Percentiles rank a stretch among this genome's conserved stretches.
These are phyloP conservation scores for Dryadula phaetusa DNA, from an alignment of 2,888 invertebrate species.

Conservation along the genomic window DNA sequence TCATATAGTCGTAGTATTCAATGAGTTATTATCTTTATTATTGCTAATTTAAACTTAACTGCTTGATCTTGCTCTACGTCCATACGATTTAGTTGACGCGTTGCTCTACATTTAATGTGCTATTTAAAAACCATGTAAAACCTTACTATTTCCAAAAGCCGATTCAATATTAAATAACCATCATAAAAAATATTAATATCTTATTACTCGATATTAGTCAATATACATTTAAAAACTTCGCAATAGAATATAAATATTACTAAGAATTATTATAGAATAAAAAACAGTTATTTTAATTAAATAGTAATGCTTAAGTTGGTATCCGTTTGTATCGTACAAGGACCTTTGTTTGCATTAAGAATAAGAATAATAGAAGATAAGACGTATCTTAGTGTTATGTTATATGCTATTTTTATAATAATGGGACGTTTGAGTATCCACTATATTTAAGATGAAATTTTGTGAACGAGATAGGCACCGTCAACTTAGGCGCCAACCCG, in stretches of 20 bases:
- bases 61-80: constrained; percentile 32
- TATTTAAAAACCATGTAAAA: too few relatives aligned
- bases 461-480: not conserved
- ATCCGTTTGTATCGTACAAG: not conserved
- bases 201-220: too few relatives aligned
- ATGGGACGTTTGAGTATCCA: too few relatives aligned
- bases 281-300: not conserved
- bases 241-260: too few relatives aligned
- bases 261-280: too few relatives aligned
- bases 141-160: too few relatives aligned
- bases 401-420: too few relatives aligned
- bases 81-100: constrained; percentile 38
- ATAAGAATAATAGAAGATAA: not conserved
- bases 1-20: constrained; percentile 12
- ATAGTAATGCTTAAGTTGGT: not conserved
- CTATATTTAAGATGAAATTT: not conserved
- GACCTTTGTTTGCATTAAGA: not conserved
- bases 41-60: constrained; percentile 40
- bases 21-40: constrained; percentile 31
- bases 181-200: too few relatives aligned
- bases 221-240: too few relatives aligned
- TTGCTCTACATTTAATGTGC: constrained; percentile 14
- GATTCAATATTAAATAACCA: too few relatives aligned
- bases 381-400: not conserved
- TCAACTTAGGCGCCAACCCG: constrained; percentile 10